phyloP scores from a whole-genome alignment of 2,113 vertebrate species.

The Nycticebus coucang region DNA sequence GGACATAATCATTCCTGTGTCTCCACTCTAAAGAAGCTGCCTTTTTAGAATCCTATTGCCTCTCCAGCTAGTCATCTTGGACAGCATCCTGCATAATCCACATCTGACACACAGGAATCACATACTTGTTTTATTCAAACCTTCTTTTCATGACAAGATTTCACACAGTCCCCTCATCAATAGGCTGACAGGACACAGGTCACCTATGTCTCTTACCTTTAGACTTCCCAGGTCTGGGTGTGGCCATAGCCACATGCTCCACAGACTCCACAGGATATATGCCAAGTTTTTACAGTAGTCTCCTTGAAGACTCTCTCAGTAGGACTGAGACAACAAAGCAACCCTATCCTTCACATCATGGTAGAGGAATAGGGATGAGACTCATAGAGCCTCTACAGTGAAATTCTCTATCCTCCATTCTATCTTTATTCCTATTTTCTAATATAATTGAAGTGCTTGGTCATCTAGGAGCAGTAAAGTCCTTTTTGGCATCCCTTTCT shows the following conservation, averaged over 20 bases:
- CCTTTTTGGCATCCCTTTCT: too few species aligned
- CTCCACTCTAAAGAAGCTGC: not conserved
- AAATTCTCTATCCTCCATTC: not conserved
- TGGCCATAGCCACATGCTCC: not conserved
- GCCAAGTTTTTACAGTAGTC: not conserved
- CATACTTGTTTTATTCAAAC: not conserved
- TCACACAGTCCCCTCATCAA: accelerated
- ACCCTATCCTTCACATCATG: not conserved
- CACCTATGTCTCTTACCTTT: not conserved
- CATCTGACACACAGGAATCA: not conserved
- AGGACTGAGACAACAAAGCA: not conserved
- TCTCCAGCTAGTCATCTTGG: not conserved
- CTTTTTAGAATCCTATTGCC: not conserved
- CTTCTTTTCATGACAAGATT: not conserved
- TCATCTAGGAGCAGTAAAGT: not conserved
- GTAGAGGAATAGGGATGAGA: not conserved
- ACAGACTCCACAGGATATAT: not conserved
- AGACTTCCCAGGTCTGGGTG: not conserved
- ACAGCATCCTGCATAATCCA: not conserved
- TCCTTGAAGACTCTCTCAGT: not conserved
- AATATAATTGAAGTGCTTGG: not conserved
- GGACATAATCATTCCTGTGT: not conserved
- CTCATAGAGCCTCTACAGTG: not conserved
- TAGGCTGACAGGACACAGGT: not conserved
- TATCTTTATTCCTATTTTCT: not conserved